phyloP scores from a whole-genome alignment of 35 echinoderm and acorn worm species.

The Heliocidaris erythrogramma region DNA sequence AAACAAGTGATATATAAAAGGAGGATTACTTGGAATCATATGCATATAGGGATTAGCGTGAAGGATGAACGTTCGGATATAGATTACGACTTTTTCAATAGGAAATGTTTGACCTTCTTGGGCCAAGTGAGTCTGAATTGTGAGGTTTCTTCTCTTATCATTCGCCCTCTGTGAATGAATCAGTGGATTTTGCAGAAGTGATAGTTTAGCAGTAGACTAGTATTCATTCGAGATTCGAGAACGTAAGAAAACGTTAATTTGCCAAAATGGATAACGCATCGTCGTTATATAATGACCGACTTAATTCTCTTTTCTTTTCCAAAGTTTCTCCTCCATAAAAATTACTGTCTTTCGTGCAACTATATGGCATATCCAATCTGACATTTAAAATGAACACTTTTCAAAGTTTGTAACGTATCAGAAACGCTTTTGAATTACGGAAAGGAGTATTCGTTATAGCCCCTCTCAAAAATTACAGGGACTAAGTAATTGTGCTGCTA shows the following conservation, averaged over 20 bases:
- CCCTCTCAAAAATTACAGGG: no score
- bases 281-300: no score
- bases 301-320: no score
- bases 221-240: no score
- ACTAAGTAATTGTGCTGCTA: not conserved
- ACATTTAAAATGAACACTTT: no score
- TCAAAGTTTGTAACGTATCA: no score
- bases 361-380: no score
- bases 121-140: not conserved
- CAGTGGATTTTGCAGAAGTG: not conserved
- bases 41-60: not conserved
- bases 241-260: not conserved
- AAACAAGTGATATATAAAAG: not conserved
- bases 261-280: not conserved
- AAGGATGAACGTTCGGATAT: not conserved
- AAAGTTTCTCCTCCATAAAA: no score
- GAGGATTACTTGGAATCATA: not conserved
- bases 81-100: not conserved
- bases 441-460: no score
- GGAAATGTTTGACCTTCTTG: not conserved
- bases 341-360: no score
- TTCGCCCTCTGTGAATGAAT: no score
- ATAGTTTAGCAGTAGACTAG: not conserved
- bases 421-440: no score
- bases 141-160: not conserved